Evolutionary conservation across 2,113 vertebrate genomes (phyloP), one percentile per base, ranked within the genome.

Genomic region (Furnarius figulus): DNA sequence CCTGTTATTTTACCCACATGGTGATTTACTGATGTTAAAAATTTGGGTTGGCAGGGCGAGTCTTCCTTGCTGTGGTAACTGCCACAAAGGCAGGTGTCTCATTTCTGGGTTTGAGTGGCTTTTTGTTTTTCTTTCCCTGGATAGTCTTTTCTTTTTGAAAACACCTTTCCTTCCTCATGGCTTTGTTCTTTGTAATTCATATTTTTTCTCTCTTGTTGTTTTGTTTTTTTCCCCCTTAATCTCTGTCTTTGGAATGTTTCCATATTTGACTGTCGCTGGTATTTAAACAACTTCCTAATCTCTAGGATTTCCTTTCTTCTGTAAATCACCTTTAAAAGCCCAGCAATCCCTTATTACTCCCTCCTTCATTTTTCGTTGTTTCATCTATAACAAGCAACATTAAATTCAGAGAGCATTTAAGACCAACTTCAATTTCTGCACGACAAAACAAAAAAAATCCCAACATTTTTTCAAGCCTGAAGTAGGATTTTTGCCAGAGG

Each of bases 271-370:
- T 95, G 44, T 95, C 20, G 13, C 82, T 95, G 88, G 79, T 91
- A 89, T 96, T 90, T 93, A 87, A 95, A 95, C 87, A 96, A 96
- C 92, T 97, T 97, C 94, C 85, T 83, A n/a, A 97, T 93, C 90
- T 76, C 77, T 50, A 92, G 61, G 94, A 97, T 97, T 97, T 97
- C 96, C 94, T 97, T 93, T 95, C 0, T 1, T 72, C 81, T 84
- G 76, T 93, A 97, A 97, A 98, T 97, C 95, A 97, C 90, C 81
- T 90, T 95, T 87, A 86, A 95, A 96, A 95, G 68, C 67, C 85
- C 92, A 87, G 70, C 35, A 95, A 87, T 93, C 86, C n/a, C 44
- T 94, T 91, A 71, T 89, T 96, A 91, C 81, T 90, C 83, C 72
- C 80, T 96, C 82, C 95, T 95, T 89, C 40, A 6, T 96, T 97